A percentile compares a stretch with the other conserved stretches of the same genome.
Evolutionary conservation across 1,140 invertebrate species (phyloP).

Genomic region (Papilio dardanus): DNA sequence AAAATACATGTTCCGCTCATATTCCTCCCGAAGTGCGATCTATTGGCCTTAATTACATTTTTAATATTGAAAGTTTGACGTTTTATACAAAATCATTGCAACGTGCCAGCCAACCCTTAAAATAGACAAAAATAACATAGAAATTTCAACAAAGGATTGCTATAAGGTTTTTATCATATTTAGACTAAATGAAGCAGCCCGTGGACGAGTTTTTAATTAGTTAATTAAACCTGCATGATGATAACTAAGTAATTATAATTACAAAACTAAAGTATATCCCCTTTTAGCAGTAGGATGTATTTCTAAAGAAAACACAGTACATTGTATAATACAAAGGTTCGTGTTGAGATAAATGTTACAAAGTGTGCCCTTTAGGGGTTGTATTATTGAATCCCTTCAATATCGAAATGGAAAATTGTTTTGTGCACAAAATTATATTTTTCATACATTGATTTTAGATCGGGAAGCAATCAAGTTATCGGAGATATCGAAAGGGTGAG

Average conservation of each 20-base stretch:
- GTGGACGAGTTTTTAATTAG: no score
- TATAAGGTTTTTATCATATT: no score
- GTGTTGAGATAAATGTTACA: neutral
- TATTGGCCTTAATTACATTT: slow-evolving; percentile 13
- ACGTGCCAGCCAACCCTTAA: no score
- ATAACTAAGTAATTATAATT: no score
- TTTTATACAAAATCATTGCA: neutral
- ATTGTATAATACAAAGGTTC: neutral
- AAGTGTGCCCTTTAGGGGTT: neutral
- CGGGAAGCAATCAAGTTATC: neutral
- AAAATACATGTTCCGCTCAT: slow-evolving; percentile 13
- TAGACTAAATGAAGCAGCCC: no score
- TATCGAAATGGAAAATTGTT: neutral
- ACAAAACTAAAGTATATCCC: no score
- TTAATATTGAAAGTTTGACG: neutral
- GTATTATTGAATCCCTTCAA: slow-evolving; percentile 2
- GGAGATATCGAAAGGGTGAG: neutral
- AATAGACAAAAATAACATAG: no score
- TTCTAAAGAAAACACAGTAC: neutral
- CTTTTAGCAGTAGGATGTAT: no score
- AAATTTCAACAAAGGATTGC: no score
- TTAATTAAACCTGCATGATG: no score
- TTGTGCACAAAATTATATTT: neutral
- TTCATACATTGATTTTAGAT: neutral
- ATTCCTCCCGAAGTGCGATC: neutral